Evolutionary conservation across 92 coral and sea anemone genomes (phyloP), one percentile per base, ranked within the genome.

Genomic region (Parazoanthus swiftii): DNA sequence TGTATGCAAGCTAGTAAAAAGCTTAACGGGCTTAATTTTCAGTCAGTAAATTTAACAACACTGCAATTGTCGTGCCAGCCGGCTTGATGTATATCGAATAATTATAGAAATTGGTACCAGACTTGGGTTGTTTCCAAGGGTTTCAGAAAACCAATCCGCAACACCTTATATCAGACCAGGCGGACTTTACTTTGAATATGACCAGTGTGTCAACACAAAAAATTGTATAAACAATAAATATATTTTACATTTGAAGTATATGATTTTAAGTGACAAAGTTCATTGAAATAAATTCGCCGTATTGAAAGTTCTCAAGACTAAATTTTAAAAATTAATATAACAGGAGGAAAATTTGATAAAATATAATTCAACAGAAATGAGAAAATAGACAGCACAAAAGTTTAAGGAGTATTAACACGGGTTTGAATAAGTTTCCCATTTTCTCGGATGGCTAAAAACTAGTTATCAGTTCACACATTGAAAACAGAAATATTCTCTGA

Each of bases 21-120:
- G 77, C 65, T 84, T 71, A 84, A 71, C 79, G 78, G 87, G 42
- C 42, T 70, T 9, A 84, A 48, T 71, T 80, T 56, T 58, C 7
- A 7, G 25, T 80, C 46, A 56, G 85, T 35, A 58, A 80, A 59
- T 43, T 46, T 84, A 43, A 71, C 65, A 43, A 84, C 70, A 42
- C 72, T 80, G 1, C 43, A 29, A 33, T 35, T 58, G 73, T 37
- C 25, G 5, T 44, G 26, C 14, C 23, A 42, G n/a, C 16, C 59
- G 29, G n/a, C n/a, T 43, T 84, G 15, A 39, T 39, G 16, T 23
- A 29, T 21, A 82, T 66, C 29, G 36, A 39, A 79, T 16, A 11
- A 23, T 54, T 44, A 82, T 1, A 66, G 10, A 8, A 63, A 37
- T 42, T 43, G 59, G 6, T 20, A 21, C 44, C 54, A 43, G 29